Evolutionary conservation across 2,888 invertebrate genomes (phyloP), one percentile per base, ranked within the genome.

Genomic region (Priocnemis perturbator): DNA sequence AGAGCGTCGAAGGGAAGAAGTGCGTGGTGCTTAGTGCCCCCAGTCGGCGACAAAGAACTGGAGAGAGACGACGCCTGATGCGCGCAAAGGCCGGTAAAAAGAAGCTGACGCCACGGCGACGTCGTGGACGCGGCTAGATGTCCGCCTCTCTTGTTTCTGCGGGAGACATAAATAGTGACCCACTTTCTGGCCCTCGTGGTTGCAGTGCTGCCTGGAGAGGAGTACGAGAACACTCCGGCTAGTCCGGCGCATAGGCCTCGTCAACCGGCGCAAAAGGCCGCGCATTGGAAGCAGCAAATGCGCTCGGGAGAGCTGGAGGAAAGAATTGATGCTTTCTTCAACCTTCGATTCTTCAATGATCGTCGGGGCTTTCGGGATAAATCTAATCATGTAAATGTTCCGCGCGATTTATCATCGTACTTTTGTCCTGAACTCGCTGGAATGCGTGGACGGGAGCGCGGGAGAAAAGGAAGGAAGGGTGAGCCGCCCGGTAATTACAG

Each of bases 111-210:
- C 53, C 65, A 17, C 61, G 66, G 50, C 53, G 61, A 20, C 64
- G 64, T 60, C 58, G 67, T 53, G 67, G 59, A 71, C 64, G 60
- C 59, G 56, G 48, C 59, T 57, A 68, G 69, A 73, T 71, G 67
- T 76, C 77, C 67, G 66, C 71, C 77, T 70, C 66, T 76, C 66
- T 79, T 78, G 76, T 78, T 74, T 81, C 69, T 75, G 78, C 70
- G 67, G 71, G 70, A 77, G 75, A 80, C 75, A 76, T 75, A 82
- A 81, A 80, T 82, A 80, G 74, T 71, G 73, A 74, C 77, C 77
- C 69, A 78, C 74, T 82, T 81, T 58, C 74, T 63, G 55, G 47
- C 67, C 63, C 69, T 69, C 45, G 69, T 62, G 47, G 21, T 37
- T 21, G 67, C 53, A 26, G 50, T 4, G 56, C 56, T 14, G 45